These are phyloP conservation scores for Bombus superbus DNA, from an alignment of 1,140 invertebrate species.

Conservation along the genomic window DNA sequence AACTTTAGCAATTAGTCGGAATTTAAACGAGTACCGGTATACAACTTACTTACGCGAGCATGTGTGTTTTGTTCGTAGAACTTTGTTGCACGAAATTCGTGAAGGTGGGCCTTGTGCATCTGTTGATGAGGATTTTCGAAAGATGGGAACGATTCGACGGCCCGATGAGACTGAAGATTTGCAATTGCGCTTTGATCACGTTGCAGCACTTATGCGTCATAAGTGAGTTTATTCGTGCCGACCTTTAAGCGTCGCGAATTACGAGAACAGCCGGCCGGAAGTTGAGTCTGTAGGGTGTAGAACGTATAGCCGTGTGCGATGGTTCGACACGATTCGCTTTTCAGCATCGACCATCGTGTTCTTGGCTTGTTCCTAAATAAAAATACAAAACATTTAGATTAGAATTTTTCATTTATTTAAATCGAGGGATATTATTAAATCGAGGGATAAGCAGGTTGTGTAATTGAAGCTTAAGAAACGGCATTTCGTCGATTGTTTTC, in stretches of 20 bases:
- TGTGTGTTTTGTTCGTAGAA: constrained; percentile 79
- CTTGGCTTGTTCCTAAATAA: not conserved
- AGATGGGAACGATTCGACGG: constrained; percentile 87
- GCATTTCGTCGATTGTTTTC: too few relatives aligned
- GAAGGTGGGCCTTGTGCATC: constrained; percentile 84
- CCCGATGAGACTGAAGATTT: constrained; percentile 85
- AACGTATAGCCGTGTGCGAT: not conserved
- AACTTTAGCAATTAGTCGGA: not conserved
- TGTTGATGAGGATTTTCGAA: constrained; percentile 85
- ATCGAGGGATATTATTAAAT: too few relatives aligned
- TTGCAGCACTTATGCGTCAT: constrained; percentile 85
- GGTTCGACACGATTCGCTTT: not conserved
- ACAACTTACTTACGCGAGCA: not conserved
- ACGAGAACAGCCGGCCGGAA: constrained; percentile 29
- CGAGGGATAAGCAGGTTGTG: too few relatives aligned
- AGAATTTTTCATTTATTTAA: not conserved
- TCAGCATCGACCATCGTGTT: not conserved
- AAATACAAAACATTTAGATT: not conserved
- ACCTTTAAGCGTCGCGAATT: not conserved
- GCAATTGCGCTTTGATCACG: constrained; percentile 85
- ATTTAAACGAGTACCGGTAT: not conserved
- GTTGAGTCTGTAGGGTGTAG: constrained; percentile 9
- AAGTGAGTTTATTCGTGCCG: constrained; percentile 82
- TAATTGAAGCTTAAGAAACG: not conserved
- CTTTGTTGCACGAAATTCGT: constrained; percentile 85